Evolutionary conservation across 2,888 invertebrate species (phyloP).

Genomic region (Thelaira solivaga): DNA sequence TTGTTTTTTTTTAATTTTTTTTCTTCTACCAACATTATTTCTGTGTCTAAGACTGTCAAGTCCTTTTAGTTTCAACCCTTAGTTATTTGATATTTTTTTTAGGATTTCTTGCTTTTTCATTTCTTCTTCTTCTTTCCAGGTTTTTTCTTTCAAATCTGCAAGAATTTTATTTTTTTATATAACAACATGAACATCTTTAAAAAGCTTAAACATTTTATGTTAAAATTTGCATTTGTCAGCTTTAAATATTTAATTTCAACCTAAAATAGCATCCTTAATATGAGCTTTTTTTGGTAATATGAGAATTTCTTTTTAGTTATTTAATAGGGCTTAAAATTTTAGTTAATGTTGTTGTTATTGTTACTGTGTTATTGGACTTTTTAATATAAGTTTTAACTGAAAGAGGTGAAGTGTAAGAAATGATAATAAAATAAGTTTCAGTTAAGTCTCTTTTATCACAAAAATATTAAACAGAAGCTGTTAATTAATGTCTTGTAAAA

Average conservation of each 20-base stretch:
- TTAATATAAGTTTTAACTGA: background rate
- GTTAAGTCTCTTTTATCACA: background rate
- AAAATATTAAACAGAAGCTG: conserved; percentile 43
- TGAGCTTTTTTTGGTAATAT: conserved; percentile 19
- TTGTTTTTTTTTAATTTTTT: background rate
- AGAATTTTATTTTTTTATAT: conserved; percentile 42
- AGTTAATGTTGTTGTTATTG: background rate
- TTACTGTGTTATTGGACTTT: background rate
- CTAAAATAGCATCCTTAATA: conserved; percentile 33
- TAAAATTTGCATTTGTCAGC: background rate
- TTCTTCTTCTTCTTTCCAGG: background rate
- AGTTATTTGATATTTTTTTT: conserved; percentile 57
- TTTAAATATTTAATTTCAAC: conserved; percentile 6
- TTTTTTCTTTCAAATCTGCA: conserved; percentile 15
- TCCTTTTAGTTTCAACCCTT: conserved; percentile 50
- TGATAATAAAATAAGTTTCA: background rate
- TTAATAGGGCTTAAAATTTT: background rate
- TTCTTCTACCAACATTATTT: conserved; percentile 3
- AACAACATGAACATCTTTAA: conserved; percentile 56
- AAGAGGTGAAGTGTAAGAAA: background rate
- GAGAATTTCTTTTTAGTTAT: conserved; percentile 21
- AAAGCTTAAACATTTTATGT: conserved; percentile 61
- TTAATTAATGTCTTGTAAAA: conserved; percentile 4
- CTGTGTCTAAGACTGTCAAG: conserved; percentile 45
- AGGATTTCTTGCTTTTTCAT: background rate